Evolutionary conservation across 2,113 vertebrate species (phyloP).

Genomic region (Micromys minutus): DNA sequence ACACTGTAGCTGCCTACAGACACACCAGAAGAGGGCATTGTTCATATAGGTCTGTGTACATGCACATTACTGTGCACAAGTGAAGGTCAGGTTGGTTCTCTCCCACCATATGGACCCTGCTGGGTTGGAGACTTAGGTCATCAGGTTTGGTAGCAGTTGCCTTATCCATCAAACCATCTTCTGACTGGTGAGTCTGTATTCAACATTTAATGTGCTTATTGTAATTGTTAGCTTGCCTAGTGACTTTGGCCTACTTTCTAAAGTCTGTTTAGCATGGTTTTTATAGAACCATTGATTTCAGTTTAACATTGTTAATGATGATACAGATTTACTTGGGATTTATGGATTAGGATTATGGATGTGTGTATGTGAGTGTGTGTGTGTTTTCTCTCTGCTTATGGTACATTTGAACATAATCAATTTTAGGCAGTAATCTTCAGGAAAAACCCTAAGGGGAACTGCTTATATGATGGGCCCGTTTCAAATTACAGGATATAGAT

Average conservation of each 20-base stretch:
- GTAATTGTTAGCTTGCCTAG: constrained; percentile 1
- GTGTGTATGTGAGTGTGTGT: not conserved
- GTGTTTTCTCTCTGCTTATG: not conserved
- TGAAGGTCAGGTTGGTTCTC: not conserved
- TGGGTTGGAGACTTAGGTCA: not conserved
- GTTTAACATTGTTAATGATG: not conserved
- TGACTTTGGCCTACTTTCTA: constrained; percentile 38
- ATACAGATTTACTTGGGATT: not conserved
- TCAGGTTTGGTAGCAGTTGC: not conserved
- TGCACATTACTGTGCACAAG: not conserved
- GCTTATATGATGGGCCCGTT: not conserved
- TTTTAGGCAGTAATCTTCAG: not conserved
- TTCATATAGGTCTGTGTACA: not conserved
- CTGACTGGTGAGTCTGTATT: not conserved
- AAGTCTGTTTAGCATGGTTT: not conserved
- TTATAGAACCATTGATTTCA: not conserved
- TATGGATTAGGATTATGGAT: not conserved
- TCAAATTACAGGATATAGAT: not conserved
- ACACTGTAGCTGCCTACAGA: too few relatives aligned
- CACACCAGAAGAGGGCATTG: too few relatives aligned
- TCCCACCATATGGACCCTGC: not conserved
- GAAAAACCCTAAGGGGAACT: not conserved
- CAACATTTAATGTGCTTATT: not conserved
- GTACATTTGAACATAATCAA: not conserved
- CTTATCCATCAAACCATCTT: not conserved